Conservation (phyloP, 2,888 invertebrate species). For the Leptarthrus brevirostris region DNA sequence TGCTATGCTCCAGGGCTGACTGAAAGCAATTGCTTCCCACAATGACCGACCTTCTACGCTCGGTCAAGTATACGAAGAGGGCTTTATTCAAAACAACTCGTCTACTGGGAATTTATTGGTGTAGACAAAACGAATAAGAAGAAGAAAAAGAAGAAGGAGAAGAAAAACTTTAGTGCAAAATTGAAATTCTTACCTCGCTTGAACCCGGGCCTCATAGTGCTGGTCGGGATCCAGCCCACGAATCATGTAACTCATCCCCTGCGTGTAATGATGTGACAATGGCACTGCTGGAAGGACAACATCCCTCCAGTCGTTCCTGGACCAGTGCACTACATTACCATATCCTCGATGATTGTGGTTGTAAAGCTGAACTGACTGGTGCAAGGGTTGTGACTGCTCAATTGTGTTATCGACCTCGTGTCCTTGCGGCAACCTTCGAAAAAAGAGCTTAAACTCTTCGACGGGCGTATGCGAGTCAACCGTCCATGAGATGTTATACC, state of each 20-base stretch:
- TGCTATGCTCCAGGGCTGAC: neutral
- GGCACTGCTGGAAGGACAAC: constrained; percentile 71
- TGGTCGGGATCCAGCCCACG: constrained; percentile 74
- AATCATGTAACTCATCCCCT: constrained; percentile 76
- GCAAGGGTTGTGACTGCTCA: constrained; percentile 67
- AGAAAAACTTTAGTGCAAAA: constrained; percentile 15
- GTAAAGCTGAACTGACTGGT: constrained; percentile 21
- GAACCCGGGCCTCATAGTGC: constrained; percentile 76
- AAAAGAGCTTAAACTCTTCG: constrained; percentile 75
- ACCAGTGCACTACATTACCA: constrained; percentile 64
- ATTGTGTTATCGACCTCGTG: constrained; percentile 68
- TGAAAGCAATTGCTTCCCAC: constrained; percentile 1
- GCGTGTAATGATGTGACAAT: constrained; percentile 69
- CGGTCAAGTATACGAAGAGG: constrained; percentile 17
- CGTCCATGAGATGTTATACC: constrained; percentile 77
- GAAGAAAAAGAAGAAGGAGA: neutral
- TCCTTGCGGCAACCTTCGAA: constrained; percentile 73
- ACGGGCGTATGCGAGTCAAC: constrained; percentile 76
- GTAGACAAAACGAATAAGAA: neutral
- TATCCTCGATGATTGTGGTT: constrained; percentile 58
- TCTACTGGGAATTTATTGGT: constrained; percentile 3
- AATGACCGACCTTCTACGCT: constrained; percentile 9
- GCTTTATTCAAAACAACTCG: constrained; percentile 32
- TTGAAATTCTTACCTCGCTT: constrained; percentile 69
- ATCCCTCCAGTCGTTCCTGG: constrained; percentile 71